Percentiles rank a stretch among this genome's conserved stretches.
phyloP scores from a whole-genome alignment of 2,797 vertebrate genomes.

The Meriones psammophilus region DNA sequence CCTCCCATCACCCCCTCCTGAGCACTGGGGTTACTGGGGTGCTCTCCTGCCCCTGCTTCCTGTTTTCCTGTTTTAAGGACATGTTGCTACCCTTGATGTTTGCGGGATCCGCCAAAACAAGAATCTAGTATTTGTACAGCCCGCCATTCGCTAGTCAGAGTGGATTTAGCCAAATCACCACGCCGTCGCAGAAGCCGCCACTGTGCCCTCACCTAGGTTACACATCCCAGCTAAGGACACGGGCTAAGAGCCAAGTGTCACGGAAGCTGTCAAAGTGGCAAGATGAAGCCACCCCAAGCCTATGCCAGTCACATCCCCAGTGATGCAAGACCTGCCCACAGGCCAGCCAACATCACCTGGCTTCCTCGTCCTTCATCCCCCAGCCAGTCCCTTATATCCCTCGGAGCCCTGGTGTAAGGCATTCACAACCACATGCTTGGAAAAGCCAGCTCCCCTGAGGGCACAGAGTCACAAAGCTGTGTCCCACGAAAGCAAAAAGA shows the following conservation, averaged over 20 bases:
- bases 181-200: not conserved
- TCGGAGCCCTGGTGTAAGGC: not conserved
- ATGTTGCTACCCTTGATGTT: not conserved
- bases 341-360: not conserved
- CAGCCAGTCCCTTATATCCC: not conserved
- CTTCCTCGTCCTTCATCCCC: not conserved
- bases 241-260: not conserved
- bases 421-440: not conserved
- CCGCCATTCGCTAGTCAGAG: not conserved
- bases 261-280: rapidly evolving
- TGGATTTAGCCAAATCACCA: not conserved
- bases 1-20: not conserved
- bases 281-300: not conserved
- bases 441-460: not conserved
- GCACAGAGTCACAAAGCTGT: not conserved
- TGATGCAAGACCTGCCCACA: rapidly evolving
- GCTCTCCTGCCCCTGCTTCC: rapidly evolving
- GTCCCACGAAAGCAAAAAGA: not conserved
- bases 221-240: not conserved
- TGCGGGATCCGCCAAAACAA: not conserved
- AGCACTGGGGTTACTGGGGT: not conserved
- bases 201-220: not conserved
- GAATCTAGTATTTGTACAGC: not conserved
- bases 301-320: not conserved
- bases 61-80: not conserved